A percentile compares a stretch with the other conserved stretches of the same genome.
phyloP scores from a whole-genome alignment of 1,140 invertebrate genomes.

The Ephestia elutella region DNA sequence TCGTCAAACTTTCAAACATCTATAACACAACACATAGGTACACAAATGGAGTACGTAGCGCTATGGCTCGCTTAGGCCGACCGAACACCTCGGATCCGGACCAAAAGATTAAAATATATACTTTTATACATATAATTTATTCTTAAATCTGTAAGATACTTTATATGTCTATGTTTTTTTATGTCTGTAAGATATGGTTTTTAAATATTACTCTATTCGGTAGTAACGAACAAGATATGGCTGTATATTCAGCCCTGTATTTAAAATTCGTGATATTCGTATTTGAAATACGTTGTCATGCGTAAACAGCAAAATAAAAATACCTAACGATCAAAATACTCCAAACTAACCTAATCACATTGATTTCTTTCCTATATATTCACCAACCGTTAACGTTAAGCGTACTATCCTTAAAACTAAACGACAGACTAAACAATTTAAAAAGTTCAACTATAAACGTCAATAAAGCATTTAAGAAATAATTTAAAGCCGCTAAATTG shows the following conservation, averaged over 20 bases:
- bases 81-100: neutral
- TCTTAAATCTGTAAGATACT: neutral
- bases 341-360: neutral
- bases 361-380: neutral
- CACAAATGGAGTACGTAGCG: neutral
- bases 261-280: neutral
- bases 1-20: neutral
- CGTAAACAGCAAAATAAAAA: neutral
- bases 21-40: neutral
- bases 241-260: neutral
- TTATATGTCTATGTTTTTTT: too few species aligned
- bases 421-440: conserved; percentile 4
- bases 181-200: neutral
- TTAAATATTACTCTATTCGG: neutral
- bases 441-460: conserved; percentile 12
- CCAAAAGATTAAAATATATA: neutral
- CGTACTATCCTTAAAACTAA: neutral
- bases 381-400: neutral
- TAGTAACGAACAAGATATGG: neutral
- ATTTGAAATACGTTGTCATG: neutral
- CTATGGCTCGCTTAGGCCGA: neutral
- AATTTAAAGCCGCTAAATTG: conserved; percentile 16
- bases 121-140: neutral
- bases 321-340: neutral
- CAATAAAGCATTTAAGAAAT: conserved; percentile 18